These are phyloP conservation scores for Microtus agrestis DNA, from an alignment of 2,797 vertebrate species.

Conservation along the genomic window DNA sequence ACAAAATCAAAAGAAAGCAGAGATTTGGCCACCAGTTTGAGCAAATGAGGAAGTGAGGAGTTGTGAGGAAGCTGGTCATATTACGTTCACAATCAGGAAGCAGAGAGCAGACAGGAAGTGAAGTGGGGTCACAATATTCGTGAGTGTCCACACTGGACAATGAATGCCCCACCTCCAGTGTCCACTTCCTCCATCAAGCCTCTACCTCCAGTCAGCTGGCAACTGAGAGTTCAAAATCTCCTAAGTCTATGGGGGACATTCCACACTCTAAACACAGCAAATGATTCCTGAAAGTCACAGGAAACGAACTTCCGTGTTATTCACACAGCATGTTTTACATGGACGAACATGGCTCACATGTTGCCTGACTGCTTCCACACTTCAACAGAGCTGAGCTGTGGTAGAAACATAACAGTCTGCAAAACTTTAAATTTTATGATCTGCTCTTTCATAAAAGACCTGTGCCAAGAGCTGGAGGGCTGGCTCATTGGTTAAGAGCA, in stretches of 20 bases:
- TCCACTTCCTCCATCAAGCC: not conserved
- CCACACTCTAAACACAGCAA: not conserved
- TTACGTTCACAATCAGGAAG: not conserved
- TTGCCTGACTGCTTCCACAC: not conserved
- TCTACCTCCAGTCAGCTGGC: not conserved
- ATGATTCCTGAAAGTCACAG: not conserved
- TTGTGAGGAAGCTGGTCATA: not conserved
- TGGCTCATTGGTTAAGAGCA: not conserved
- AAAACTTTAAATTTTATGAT: not conserved
- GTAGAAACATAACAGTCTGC: not conserved
- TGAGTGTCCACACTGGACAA: not conserved
- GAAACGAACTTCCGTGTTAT: not conserved
- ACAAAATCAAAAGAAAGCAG: not conserved
- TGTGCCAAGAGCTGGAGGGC: not conserved
- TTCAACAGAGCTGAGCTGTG: not conserved
- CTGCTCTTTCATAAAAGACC: not conserved
- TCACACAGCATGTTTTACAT: not conserved
- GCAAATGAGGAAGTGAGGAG: not conserved
- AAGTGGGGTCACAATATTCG: fast-evolving
- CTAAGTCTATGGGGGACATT: not conserved
- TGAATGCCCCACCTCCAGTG: not conserved
- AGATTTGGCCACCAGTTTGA: not conserved
- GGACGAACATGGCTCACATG: not conserved
- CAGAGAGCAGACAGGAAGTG: not conserved
- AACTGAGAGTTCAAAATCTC: not conserved